A percentile compares a stretch with the other conserved stretches of the same genome.
Conservation (phyloP, 2,888 invertebrate species). For the Ochropacha duplaris region DNA sequence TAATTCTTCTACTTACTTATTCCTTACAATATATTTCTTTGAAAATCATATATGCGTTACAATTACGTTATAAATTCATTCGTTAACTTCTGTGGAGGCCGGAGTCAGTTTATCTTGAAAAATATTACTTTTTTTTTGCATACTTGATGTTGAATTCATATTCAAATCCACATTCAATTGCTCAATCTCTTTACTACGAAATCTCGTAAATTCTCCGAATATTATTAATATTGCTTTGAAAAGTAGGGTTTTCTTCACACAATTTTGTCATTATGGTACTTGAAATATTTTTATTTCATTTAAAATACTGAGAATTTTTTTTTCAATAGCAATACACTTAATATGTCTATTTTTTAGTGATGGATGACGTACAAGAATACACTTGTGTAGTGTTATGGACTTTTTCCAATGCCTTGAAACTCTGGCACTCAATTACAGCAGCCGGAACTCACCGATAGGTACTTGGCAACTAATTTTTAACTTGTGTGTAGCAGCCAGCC, state of each 20-base stretch:
- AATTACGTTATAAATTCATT: constrained; percentile 25
- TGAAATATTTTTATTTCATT: not conserved
- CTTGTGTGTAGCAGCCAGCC: too few relatives aligned
- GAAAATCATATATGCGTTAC: not conserved
- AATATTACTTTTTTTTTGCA: constrained; percentile 43
- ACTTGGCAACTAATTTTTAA: too few relatives aligned
- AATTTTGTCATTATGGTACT: not conserved
- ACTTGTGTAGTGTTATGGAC: too few relatives aligned
- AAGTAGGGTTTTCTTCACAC: not conserved
- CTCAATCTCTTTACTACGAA: constrained; percentile 10
- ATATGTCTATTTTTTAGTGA: too few relatives aligned
- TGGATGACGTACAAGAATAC: too few relatives aligned
- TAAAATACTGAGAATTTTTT: not conserved
- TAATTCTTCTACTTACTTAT: too few relatives aligned
- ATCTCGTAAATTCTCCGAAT: not conserved
- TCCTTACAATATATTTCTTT: not conserved
- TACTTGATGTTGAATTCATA: constrained; percentile 47
- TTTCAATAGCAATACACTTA: not conserved
- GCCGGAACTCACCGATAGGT: too few relatives aligned
- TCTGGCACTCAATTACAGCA: too few relatives aligned
- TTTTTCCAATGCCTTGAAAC: too few relatives aligned
- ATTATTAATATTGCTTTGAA: not conserved
- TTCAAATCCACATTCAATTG: constrained; percentile 27
- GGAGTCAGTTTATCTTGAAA: constrained; percentile 25
- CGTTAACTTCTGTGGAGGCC: constrained; percentile 28